Evolutionary conservation across 2,888 invertebrate species (phyloP).

Genomic region (Byasa hedistus): DNA sequence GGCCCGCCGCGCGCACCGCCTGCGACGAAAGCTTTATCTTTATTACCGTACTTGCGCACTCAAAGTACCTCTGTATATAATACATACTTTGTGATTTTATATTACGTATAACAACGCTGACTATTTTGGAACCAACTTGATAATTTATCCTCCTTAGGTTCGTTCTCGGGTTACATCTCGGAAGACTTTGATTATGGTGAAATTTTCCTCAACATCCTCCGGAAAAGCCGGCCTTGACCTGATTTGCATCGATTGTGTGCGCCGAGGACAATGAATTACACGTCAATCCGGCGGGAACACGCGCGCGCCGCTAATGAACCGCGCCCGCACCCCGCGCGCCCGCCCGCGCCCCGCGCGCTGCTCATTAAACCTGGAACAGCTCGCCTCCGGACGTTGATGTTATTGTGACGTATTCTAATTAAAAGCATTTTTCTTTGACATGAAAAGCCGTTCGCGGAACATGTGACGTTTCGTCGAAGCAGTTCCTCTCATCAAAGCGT

Average conservation of each 20-base stretch:
- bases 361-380: constrained; percentile 26
- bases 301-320: constrained; percentile 18
- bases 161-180: not conserved
- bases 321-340: not conserved
- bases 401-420: constrained; percentile 25
- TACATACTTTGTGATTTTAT: too few relatives aligned
- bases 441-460: too few relatives aligned
- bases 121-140: too few relatives aligned
- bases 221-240: constrained; percentile 12
- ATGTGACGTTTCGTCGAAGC: too few relatives aligned
- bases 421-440: constrained; percentile 11
- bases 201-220: not conserved
- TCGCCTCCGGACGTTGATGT: constrained; percentile 13
- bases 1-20: too few relatives aligned
- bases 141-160: too few relatives aligned
- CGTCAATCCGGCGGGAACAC: constrained; percentile 11
- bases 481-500: too few relatives aligned
- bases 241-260: constrained; percentile 10
- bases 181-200: not conserved
- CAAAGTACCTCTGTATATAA: too few relatives aligned
- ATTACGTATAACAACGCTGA: too few relatives aligned
- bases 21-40: too few relatives aligned
- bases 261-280: constrained; percentile 16
- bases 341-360: not conserved
- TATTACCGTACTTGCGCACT: too few relatives aligned